Evolutionary conservation across 2,888 invertebrate species (phyloP), one percentile per base, ranked within the genome.

Genomic region (Acleris sparsana): DNA sequence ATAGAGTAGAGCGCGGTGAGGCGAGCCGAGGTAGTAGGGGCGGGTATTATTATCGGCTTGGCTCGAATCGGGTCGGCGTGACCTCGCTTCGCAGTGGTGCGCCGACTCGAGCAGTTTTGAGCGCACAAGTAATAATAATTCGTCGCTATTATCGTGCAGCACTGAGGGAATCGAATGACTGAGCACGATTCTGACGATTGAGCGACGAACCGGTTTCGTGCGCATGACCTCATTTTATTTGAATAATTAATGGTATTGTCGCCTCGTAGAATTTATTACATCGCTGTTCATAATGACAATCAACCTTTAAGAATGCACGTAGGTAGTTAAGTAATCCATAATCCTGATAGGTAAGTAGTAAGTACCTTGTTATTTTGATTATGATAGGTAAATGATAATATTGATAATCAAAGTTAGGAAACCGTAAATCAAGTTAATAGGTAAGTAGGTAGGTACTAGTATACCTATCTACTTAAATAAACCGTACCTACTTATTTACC

Each of bases 41-140:
- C n/a, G 39, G 68, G 62, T 70, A 68, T 76, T 83, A 83, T 80
- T 82, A 82, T 82, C 78, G 79, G 77, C 79, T 77, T 75, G 76
- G 72, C 75, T 78, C 39, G 39, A 33, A 13, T 39, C 73, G 76
- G 78, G 74, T 73, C 73, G 73, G 69, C 71, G 72, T 66, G 65
- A 66, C 65, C 65, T 65, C 60, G 60, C 65, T 53, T 33, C 53
- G 56, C 63, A 22, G 46, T 61, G 13, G 39, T 39, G 61, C 65
- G 61, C 61, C 65, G 65, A 66, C 65, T 66, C 61, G 65, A 60
- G 60, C 64, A 53, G 49, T 65, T 33, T 60, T 70, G 63, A 69
- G 63, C 66, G 67, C 55, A 62, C 56, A 78, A 79, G 79, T 82
- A 82, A 82, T 82, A 83, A 81, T 80, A 80, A 64, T 58, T 53